Percentiles rank a stretch among this genome's conserved stretches.
Conservation (phyloP, 2,797 vertebrate genomes). For the Sebastes taczanowskii region DNA sequence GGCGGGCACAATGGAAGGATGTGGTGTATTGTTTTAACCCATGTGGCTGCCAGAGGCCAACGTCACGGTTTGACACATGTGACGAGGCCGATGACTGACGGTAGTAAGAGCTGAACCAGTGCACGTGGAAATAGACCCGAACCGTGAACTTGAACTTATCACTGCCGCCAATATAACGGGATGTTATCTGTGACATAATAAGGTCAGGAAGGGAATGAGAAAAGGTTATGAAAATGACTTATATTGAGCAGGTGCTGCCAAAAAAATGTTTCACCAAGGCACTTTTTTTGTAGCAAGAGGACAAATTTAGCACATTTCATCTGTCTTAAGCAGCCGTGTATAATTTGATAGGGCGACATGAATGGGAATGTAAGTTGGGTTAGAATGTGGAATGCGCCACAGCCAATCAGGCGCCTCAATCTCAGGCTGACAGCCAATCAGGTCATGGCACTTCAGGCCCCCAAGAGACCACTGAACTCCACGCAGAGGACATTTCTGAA, state of each 20-base stretch:
- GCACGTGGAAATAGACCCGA: slow-evolving; percentile 27
- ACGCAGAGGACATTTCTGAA: slow-evolving; percentile 66
- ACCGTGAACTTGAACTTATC: slow-evolving; percentile 46
- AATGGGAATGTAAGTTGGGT: slow-evolving; percentile 62
- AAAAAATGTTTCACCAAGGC: neutral
- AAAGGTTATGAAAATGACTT: slow-evolving; percentile 19
- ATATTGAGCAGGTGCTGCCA: slow-evolving; percentile 37
- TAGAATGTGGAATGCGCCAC: slow-evolving; percentile 72
- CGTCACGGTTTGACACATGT: slow-evolving; percentile 62
- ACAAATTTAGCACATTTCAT: slow-evolving; percentile 49
- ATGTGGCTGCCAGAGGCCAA: slow-evolving; percentile 47
- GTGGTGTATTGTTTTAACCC: slow-evolving; percentile 76
- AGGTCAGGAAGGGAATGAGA: slow-evolving; percentile 29
- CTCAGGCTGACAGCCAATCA: slow-evolving; percentile 77
- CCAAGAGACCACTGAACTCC: slow-evolving; percentile 71
- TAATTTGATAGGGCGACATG: slow-evolving; percentile 59
- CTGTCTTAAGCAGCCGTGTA: slow-evolving; percentile 39
- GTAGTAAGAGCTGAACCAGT: slow-evolving; percentile 12
- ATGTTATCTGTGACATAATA: slow-evolving; percentile 39
- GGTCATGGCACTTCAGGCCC: slow-evolving; percentile 73
- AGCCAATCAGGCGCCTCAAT: slow-evolving; percentile 76
- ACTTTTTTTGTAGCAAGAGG: slow-evolving; percentile 3
- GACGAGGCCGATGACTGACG: slow-evolving; percentile 70
- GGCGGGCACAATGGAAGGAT: slow-evolving; percentile 79
- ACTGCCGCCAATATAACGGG: neutral